phyloP scores from a whole-genome alignment of 2,113 vertebrate species.

The Oreochromis niloticus region DNA sequence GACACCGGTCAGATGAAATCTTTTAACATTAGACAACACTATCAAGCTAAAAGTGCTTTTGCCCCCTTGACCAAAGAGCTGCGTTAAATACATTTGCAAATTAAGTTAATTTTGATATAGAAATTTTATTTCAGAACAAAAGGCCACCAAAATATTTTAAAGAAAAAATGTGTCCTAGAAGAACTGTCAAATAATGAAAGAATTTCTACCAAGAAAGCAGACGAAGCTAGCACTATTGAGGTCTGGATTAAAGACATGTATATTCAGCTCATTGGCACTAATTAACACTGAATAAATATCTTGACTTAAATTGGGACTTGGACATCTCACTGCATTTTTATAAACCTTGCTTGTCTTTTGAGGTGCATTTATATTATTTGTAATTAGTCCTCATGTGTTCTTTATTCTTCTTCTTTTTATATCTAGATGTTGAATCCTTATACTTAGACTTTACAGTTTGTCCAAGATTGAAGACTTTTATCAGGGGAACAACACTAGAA shows the following conservation, averaged over 20 bases:
- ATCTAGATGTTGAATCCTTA: background rate
- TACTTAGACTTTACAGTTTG: background rate
- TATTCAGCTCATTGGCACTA: background rate
- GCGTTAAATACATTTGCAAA: background rate
- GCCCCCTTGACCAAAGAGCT: background rate
- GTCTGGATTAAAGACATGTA: background rate
- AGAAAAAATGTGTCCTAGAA: background rate
- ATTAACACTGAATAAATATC: background rate
- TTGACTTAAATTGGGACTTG: background rate
- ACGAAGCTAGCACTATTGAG: accelerated
- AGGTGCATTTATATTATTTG: background rate
- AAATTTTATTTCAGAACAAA: background rate
- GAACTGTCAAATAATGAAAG: background rate
- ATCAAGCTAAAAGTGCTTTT: background rate
- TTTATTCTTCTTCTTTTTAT: background rate
- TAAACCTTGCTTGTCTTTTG: background rate
- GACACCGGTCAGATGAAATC: background rate
- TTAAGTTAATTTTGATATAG: background rate
- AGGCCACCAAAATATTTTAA: background rate
- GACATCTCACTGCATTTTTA: background rate
- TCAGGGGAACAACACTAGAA: background rate
- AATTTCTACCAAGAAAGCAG: background rate
- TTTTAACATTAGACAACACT: background rate
- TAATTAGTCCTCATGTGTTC: background rate
- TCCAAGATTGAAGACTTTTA: background rate